Evolutionary conservation across 2,888 invertebrate genomes (phyloP).

Genomic region (Hirtodrosophila alboralis): DNA sequence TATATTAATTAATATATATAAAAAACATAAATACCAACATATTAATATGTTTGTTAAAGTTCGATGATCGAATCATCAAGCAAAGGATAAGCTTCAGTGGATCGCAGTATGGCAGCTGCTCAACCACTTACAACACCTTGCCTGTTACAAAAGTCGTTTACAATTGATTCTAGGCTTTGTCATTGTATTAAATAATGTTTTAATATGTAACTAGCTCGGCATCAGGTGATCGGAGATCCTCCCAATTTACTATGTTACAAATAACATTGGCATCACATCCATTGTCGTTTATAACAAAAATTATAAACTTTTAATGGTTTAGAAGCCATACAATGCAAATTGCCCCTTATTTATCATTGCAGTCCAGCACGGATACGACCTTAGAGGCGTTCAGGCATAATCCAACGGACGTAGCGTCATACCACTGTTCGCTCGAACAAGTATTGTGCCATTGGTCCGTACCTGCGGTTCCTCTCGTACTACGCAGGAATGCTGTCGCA

Average conservation of each 20-base stretch:
- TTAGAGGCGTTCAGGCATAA: slow-evolving; percentile 41
- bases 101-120: slow-evolving; percentile 23
- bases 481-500: slow-evolving; percentile 85
- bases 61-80: no score
- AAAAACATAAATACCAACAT: no score
- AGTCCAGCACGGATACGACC: slow-evolving; percentile 47
- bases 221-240: slow-evolving; percentile 28
- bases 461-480: slow-evolving; percentile 86
- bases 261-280: slow-evolving; percentile 40
- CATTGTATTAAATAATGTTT: slow-evolving; percentile 32
- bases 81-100: slow-evolving; percentile 21
- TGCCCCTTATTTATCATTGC: slow-evolving; percentile 52
- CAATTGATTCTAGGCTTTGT: slow-evolving; percentile 32
- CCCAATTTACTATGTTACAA: slow-evolving; percentile 37
- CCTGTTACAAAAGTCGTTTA: slow-evolving; percentile 35
- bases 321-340: slow-evolving; percentile 45
- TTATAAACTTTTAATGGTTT: slow-evolving; percentile 46
- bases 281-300: slow-evolving; percentile 25
- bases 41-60: no score
- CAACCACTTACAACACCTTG: slow-evolving; percentile 22
- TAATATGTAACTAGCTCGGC: slow-evolving; percentile 34
- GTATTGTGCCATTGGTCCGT: slow-evolving; percentile 55
- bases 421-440: slow-evolving; percentile 53
- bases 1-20: no score
- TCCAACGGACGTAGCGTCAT: slow-evolving; percentile 48